Evolutionary conservation across 2,797 vertebrate genomes (phyloP).

Genomic region (Smutsia temminckii): DNA sequence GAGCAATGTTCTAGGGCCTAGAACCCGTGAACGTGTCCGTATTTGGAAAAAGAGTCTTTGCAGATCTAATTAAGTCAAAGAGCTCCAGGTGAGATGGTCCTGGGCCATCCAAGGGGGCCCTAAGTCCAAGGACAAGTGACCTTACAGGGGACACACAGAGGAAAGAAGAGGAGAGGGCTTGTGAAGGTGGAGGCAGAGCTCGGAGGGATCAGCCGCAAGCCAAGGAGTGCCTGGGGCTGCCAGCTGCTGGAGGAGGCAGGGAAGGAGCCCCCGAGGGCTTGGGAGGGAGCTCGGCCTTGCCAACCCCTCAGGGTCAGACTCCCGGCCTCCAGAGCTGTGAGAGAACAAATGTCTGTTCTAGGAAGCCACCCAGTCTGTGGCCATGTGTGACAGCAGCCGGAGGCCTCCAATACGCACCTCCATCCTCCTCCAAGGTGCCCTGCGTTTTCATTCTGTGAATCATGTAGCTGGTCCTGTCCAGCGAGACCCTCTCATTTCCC

Average conservation of each 20-base stretch:
- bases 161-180: neutral
- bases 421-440: neutral
- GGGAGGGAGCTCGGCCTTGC: neutral
- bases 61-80: neutral
- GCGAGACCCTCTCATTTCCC: neutral
- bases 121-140: neutral
- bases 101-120: neutral
- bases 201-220: neutral
- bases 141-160: neutral
- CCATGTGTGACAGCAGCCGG: neutral
- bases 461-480: neutral
- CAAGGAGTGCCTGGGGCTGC: neutral
- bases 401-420: neutral
- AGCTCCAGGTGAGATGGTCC: neutral
- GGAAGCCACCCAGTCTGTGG: neutral
- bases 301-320: neutral
- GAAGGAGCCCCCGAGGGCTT: neutral
- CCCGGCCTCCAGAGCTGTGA: neutral
- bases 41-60: slow-evolving; percentile 40
- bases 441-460: neutral
- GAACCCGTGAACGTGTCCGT: neutral
- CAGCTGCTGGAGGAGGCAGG: neutral
- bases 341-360: neutral
- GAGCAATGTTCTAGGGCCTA: neutral
- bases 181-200: neutral